Conservation (phyloP, 2,888 invertebrate genomes). For the Muschampia plurimacula region DNA sequence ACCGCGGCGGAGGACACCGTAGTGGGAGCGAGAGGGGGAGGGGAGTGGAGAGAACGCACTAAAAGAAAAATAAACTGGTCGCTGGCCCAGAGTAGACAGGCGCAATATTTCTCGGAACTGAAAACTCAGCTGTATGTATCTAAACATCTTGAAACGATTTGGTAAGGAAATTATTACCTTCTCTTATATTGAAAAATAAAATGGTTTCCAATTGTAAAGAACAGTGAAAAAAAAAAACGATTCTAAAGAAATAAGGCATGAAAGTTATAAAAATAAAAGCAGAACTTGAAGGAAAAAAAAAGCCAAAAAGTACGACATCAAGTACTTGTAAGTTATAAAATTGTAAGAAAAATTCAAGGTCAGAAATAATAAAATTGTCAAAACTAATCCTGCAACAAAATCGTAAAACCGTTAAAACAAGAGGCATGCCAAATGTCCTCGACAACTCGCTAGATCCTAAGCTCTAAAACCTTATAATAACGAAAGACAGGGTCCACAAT, state of each 20-base stretch:
- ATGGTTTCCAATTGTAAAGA: neutral
- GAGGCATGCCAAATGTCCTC: constrained; percentile 30
- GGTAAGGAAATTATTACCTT: neutral
- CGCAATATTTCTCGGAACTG: neutral
- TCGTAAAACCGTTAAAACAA: constrained; percentile 35
- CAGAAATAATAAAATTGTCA: neutral
- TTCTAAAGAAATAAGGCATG: neutral
- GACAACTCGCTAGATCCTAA: constrained; percentile 22
- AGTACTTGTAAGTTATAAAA: neutral
- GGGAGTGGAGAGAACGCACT: neutral
- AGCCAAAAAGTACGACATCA: neutral
- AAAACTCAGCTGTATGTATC: neutral
- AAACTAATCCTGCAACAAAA: constrained; percentile 15
- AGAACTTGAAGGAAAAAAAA: neutral
- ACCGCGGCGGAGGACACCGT: constrained; percentile 16
- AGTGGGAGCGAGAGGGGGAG: neutral
- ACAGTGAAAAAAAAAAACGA: neutral
- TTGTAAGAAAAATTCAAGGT: neutral
- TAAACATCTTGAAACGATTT: neutral
- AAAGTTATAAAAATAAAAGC: neutral
- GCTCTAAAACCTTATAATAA: constrained; percentile 18
- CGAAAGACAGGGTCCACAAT: constrained; percentile 22
- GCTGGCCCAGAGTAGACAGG: neutral
- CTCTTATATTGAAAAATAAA: neutral
- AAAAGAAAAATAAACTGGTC: constrained; percentile 4